phyloP scores from a whole-genome alignment of 2,888 invertebrate species.

The Eupithecia exiguata region DNA sequence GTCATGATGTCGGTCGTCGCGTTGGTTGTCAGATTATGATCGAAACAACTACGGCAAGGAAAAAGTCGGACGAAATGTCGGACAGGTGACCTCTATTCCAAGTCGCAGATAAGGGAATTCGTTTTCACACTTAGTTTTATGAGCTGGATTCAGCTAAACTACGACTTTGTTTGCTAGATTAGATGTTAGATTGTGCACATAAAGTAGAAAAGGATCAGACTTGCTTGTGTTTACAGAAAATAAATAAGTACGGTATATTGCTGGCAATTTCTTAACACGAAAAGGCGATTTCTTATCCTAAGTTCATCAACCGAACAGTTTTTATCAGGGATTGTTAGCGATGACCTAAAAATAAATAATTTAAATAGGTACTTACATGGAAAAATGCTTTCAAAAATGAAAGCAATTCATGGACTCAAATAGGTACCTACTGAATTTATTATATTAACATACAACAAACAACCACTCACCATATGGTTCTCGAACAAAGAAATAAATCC shows the following conservation, averaged over 20 bases:
- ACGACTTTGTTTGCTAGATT: conserved; percentile 29
- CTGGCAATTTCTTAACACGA: background rate
- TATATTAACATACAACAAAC: conserved; percentile 8
- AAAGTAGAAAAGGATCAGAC: background rate
- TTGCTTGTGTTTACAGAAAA: background rate
- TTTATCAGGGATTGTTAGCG: conserved; percentile 9
- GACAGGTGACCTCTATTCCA: background rate
- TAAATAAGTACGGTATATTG: background rate
- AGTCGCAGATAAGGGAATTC: conserved; percentile 34
- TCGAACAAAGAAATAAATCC: conserved; percentile 10
- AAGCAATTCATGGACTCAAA: background rate
- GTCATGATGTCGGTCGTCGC: background rate
- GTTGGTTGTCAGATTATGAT: conserved; percentile 2
- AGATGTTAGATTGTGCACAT: conserved; percentile 20
- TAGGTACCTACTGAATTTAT: background rate
- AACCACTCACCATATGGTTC: background rate
- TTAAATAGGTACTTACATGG: background rate
- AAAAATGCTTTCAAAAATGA: background rate
- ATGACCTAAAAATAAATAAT: background rate
- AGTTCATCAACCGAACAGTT: background rate
- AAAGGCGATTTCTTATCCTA: background rate
- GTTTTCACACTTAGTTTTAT: conserved; percentile 39
- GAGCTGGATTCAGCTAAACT: conserved; percentile 28
- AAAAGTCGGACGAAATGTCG: conserved; percentile 13
- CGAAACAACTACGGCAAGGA: background rate